A percentile compares a stretch with the other conserved stretches of the same genome.
phyloP scores from a whole-genome alignment of 1,140 invertebrate genomes.

The Hyles euphorbiae region DNA sequence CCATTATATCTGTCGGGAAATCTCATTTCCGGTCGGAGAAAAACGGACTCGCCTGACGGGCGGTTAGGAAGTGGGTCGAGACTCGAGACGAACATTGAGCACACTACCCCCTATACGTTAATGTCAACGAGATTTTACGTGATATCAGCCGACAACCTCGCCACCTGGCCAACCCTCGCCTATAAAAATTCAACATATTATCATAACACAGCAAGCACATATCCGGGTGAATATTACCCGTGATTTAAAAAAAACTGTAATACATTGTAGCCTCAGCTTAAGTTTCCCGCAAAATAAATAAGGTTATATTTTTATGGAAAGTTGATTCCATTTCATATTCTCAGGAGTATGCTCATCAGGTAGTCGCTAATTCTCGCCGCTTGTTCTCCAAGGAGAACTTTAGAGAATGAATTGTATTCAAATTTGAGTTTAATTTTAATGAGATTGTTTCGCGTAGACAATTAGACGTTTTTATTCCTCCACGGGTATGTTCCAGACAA shows the following conservation, averaged over 20 bases:
- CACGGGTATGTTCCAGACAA: too few relatives aligned
- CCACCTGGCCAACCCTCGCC: not conserved
- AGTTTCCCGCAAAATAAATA: too few relatives aligned
- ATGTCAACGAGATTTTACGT: conserved; percentile 2
- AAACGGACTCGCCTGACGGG: conserved; percentile 35
- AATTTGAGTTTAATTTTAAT: too few relatives aligned
- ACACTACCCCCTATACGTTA: conserved; percentile 5
- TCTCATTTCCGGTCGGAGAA: conserved; percentile 60
- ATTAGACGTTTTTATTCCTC: too few relatives aligned
- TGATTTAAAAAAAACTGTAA: too few relatives aligned
- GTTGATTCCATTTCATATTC: not conserved
- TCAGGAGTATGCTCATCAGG: conserved; percentile 1
- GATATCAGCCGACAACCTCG: not conserved
- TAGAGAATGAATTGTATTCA: too few relatives aligned
- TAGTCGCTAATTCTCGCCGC: not conserved
- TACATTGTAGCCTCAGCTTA: not conserved
- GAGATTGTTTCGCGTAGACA: too few relatives aligned
- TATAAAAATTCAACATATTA: not conserved
- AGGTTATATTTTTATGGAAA: too few relatives aligned
- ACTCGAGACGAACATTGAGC: conserved; percentile 12
- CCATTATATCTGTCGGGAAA: conserved; percentile 59
- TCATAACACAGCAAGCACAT: not conserved
- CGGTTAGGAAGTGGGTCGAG: conserved; percentile 33
- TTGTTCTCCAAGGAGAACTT: too few relatives aligned
- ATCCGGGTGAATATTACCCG: too few relatives aligned